Base-by-base conservation (phyloP, 37 sponge, comb jelly and placozoan genomes). In the Aphrocallistes beatrix region DNA sequence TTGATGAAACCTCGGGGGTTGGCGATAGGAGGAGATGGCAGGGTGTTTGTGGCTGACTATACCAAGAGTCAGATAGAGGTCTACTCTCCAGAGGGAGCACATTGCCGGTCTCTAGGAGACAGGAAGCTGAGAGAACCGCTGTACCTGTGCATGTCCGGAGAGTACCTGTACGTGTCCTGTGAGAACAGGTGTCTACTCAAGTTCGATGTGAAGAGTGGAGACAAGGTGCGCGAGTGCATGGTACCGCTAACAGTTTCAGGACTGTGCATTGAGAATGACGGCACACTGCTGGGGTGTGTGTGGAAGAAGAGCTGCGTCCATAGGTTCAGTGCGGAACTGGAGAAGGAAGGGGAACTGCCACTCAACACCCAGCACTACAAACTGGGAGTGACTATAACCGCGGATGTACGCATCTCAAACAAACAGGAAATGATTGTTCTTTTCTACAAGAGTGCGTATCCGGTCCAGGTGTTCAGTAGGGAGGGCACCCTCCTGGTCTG, bases 11-110 rank as follows among this genome's bases (percentile, higher is more conserved):
- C 75, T 3, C 25, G 75, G 34, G 75, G 75, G 3, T 30, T 60
- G 34, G 75, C 75, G 25, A 3, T 60, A 6, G 75, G 34, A 32
- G 3, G n/a, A 6, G 34, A 13, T 3, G 75, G 75, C 32, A 60
- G 25, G n/a, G 75, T 60, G 34, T 60, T 25, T 13, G 34, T 60
- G 34, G 75, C 75, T 3, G 75, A 60, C 34, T 60, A 60, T 13
- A 60, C 75, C 32, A 60, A 60, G 75, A 60, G 75, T 13, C 75
- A 60, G 75, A 60, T 60, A 60, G 75, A 60, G 34, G 75, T 60
- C 10, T 60, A 60, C 75, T 60, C 75, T 13, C 75, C 25, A 13
- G 75, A 60, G 25, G 75, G 75, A 25, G 75, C 25, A 28, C 75
- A 60, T 60, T 25, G 10, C 8, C 6, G n/a, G 28, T 32, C 75